Percentiles rank a stretch among this genome's conserved stretches.
Conservation (phyloP, 1,140 invertebrate species). For the Drosophila quadrilineata region DNA sequence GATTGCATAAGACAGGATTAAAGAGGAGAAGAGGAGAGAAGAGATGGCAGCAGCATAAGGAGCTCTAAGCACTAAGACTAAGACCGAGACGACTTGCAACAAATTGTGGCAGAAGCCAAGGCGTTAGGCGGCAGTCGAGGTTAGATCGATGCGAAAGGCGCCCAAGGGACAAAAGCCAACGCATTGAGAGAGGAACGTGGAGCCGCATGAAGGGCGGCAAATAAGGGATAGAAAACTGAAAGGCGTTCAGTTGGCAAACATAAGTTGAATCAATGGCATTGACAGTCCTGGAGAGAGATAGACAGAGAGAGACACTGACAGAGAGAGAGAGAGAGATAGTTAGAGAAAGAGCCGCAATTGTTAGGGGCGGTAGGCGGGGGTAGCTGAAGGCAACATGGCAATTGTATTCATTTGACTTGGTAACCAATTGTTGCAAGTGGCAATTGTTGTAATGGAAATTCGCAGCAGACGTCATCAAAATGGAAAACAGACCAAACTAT, state of each 20-base stretch:
- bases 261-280: conserved; percentile 75
- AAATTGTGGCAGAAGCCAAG: not conserved
- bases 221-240: conserved; percentile 29
- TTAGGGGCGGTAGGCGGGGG: not conserved
- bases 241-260: conserved; percentile 73
- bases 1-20: conserved; percentile 60
- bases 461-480: conserved; percentile 59
- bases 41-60: not conserved
- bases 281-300: conserved; percentile 36
- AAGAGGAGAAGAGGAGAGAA: conserved; percentile 23
- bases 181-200: not conserved
- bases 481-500: too few relatives aligned
- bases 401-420: conserved; percentile 75
- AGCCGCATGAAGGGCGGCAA: not conserved
- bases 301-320: conserved; percentile 23
- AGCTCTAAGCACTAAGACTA: conserved; percentile 10
- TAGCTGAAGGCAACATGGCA: conserved; percentile 27
- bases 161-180: not conserved
- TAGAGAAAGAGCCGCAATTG: not conserved
- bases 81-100: conserved; percentile 1
- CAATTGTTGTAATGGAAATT: conserved; percentile 63
- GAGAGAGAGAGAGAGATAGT: conserved; percentile 14
- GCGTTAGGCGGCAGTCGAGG: too few relatives aligned
- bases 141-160: too few relatives aligned
- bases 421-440: conserved; percentile 65